phyloP scores from a whole-genome alignment of 2,888 invertebrate genomes.

The Caenorhabditis afra region DNA sequence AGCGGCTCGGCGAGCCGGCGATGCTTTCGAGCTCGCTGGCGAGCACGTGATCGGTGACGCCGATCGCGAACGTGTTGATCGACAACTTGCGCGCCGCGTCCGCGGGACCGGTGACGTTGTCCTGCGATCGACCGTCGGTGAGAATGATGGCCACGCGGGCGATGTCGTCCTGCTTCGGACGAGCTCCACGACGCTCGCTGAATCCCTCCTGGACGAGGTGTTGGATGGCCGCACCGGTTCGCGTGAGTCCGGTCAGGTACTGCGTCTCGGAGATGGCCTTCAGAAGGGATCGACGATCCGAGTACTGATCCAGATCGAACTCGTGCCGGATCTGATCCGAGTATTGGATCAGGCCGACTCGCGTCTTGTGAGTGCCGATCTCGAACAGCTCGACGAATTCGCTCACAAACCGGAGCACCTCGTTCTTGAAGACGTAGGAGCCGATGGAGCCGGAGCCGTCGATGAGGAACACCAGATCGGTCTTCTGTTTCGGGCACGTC shows the following conservation, averaged over 20 bases:
- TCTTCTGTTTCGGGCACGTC: conserved; percentile 75
- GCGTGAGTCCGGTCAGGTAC: conserved; percentile 78
- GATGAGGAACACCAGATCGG: conserved; percentile 80
- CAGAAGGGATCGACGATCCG: conserved; percentile 55
- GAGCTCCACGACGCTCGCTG: conserved; percentile 78
- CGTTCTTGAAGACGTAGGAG: conserved; percentile 79
- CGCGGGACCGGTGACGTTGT: conserved; percentile 81
- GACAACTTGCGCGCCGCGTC: conserved; percentile 75
- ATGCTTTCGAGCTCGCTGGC: conserved; percentile 80
- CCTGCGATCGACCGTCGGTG: conserved; percentile 81
- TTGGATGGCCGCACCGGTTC: conserved; percentile 80
- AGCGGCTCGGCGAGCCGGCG: conserved; percentile 78
- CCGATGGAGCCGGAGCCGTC: conserved; percentile 81
- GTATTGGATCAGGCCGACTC: conserved; percentile 80
- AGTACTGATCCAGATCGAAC: conserved; percentile 77
- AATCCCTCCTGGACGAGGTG: conserved; percentile 80
- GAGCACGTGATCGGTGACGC: conserved; percentile 80
- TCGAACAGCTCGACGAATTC: conserved; percentile 81
- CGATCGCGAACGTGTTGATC: conserved; percentile 81
- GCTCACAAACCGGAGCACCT: conserved; percentile 79
- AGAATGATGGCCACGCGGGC: conserved; percentile 81
- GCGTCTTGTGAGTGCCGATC: conserved; percentile 78
- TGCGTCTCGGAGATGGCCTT: conserved; percentile 66
- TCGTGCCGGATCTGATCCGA: conserved; percentile 80
- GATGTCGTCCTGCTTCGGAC: conserved; percentile 66